Base-by-base conservation (phyloP, 2,113 vertebrate genomes). In the Polypterus bichir region DNA sequence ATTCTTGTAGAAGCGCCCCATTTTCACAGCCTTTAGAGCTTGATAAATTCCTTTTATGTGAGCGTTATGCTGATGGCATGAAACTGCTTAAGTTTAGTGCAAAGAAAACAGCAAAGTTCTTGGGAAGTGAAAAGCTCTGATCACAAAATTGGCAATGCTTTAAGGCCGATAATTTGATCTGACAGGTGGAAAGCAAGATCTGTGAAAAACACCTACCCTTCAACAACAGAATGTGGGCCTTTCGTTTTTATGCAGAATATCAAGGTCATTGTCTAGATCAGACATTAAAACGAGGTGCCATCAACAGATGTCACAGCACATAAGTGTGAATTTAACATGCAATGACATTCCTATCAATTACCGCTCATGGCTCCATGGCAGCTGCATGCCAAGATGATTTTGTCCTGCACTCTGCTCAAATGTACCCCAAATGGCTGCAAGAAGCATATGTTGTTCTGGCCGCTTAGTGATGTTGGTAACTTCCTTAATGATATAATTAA, bases 301-400 rank as follows among this genome's bases (percentile, higher is more conserved):
- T 82, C 82, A 87, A 88, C 83, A 89, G 82, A 88, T 87, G 86
- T 91, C 91, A 86, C 75, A 81, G 86, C 62, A 82, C 75, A 88
- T 87, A 85, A 88, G 78, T 68, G 75, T 67, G 78, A 79, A 77
- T 78, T 76, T 88, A 83, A 91, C 76, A 79, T 68, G 76, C 73
- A 83, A 73, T 81, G 79, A 71, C 71, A 83, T 76, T 83, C 82
- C 81, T 83, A 88, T 89, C 88, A 81, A 78, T 86, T 88, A 80
- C 86, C 82, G 78, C 76, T 79, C 76, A 59, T 63, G 69, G 71
- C 76, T 75, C 60, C 69, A 59, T 80, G 83, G 86, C 79, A 79
- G 78, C 76, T 85, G 77, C 62, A 76, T 69, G 73, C 74, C 73
- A 80, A 81, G 69, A 87, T 82, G 77, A 79, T 77, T 77, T 76